A percentile compares a stretch with the other conserved stretches of the same genome.
phyloP scores from a whole-genome alignment of 2,113 vertebrate genomes.

The Eulacestoma nigropectus region DNA sequence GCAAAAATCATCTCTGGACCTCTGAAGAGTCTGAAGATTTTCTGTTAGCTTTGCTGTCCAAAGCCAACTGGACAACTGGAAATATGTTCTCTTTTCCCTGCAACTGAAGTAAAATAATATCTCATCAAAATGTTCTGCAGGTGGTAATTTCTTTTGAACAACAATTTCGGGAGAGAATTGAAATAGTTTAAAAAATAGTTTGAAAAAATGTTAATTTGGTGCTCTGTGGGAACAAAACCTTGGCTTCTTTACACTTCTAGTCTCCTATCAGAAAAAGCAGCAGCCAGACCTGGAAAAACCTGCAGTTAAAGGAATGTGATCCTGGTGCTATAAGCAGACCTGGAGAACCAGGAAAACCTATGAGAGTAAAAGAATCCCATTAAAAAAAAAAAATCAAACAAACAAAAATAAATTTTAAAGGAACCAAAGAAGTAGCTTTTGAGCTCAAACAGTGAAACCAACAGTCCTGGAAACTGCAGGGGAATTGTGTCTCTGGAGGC shows the following conservation, averaged over 20 bases:
- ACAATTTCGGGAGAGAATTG: not conserved
- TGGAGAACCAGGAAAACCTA: not conserved
- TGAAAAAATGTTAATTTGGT: accelerated
- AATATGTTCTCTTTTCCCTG: not conserved
- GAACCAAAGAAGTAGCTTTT: not conserved
- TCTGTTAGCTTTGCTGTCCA: not conserved
- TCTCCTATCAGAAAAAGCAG: not conserved
- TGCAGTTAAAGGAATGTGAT: not conserved
- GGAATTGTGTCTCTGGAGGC: not conserved
- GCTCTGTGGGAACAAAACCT: not conserved
- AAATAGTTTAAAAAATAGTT: not conserved
- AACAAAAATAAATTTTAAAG: not conserved
- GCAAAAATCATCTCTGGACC: not conserved
- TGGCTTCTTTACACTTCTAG: not conserved
- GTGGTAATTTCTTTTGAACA: not conserved
- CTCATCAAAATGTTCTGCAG: not conserved
- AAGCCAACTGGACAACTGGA: not conserved
- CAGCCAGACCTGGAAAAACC: not conserved
- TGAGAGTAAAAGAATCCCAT: not conserved
- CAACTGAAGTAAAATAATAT: not conserved
- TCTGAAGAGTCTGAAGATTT: not conserved
- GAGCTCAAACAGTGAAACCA: not conserved
- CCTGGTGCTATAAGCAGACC: not conserved
- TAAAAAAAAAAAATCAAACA: not conserved
- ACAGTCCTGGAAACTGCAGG: not conserved